Evolutionary conservation across 2,888 invertebrate species (phyloP), one percentile per base, ranked within the genome.

Genomic region (Stenoptilia bipunctidactyla): DNA sequence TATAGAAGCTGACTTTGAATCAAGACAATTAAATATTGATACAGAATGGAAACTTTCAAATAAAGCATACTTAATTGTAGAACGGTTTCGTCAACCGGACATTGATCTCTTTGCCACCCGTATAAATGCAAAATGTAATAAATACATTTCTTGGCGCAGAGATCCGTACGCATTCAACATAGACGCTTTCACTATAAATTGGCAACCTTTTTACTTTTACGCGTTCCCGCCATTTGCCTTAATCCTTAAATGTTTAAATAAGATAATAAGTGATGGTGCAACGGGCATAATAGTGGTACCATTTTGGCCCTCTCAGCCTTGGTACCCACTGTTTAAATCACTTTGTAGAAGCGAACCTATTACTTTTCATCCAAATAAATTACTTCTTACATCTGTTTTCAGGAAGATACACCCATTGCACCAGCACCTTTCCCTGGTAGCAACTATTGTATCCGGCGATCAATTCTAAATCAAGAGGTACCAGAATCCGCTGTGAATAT

Each of bases 351-450:
- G 6, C 9, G 12, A 30, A 38, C 30, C 30, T n/a, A 30, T 30
- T 30, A 27, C 38, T 6, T 38, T 47, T 27, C 37, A 30, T 12
- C 44, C 47, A 12, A 14, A 27, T 37, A 36, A 45, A 45, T 2
- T 39, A 10, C 25, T 48, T 2, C 37, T 48, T 14, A 37, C 38
- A 1, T 48, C 43, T 37, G 2, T 15, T 42, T 45, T 45, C 43
- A 48, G 47, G 13, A n/a, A 20, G 15, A 36, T 13, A 12, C 47
- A 47, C 37, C 47, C 44, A 1, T 38, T 47, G 9, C 42, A 44
- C 20, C 40, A n/a, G 0, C 39, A 44, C 15, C 44, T 46, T 47
- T 40, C 47, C 40, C 40, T 45, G 45, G 47, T 36, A 27, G 45
- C 38, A 25, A 14, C 40, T 13, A 33, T 45, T 15, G 37, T 47